A percentile compares a stretch with the other conserved stretches of the same genome.
Conservation (phyloP, 35 echinoderm and acorn worm species). For the Lytechinus variegatus region DNA sequence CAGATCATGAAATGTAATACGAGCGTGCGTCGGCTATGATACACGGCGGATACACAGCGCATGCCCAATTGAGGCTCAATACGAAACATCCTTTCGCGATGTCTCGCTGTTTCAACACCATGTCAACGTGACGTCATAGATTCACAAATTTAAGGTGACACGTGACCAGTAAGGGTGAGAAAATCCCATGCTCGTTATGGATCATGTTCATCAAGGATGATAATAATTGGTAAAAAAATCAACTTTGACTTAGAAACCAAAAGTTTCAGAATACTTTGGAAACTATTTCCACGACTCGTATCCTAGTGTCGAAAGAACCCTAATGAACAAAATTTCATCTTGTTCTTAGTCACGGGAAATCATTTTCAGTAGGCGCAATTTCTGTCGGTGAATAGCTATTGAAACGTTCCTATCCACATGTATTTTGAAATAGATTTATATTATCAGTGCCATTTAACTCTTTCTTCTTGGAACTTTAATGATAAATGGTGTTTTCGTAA, state of each 20-base stretch:
- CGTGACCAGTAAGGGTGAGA: neutral
- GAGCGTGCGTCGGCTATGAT: neutral
- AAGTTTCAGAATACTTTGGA: neutral
- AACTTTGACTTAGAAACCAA: neutral
- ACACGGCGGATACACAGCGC: conserved; percentile 33
- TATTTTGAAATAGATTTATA: no score
- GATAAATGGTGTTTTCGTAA: no score
- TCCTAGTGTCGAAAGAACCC: neutral
- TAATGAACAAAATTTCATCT: neutral
- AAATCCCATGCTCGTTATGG: neutral
- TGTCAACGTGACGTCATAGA: neutral
- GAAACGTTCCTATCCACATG: no score
- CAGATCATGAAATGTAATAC: neutral
- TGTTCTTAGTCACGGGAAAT: no score
- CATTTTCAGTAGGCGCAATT: no score
- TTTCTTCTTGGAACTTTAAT: no score
- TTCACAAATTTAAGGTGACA: conserved; percentile 6
- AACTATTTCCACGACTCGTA: neutral
- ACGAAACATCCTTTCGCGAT: conserved; percentile 25
- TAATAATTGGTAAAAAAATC: neutral
- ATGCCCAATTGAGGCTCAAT: conserved; percentile 22
- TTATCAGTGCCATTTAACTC: no score
- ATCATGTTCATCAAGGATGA: neutral
- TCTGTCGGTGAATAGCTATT: no score
- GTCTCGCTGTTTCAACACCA: conserved; percentile 31